Conservation (phyloP, 2,113 vertebrate species). For the Crotalus viridis region DNA sequence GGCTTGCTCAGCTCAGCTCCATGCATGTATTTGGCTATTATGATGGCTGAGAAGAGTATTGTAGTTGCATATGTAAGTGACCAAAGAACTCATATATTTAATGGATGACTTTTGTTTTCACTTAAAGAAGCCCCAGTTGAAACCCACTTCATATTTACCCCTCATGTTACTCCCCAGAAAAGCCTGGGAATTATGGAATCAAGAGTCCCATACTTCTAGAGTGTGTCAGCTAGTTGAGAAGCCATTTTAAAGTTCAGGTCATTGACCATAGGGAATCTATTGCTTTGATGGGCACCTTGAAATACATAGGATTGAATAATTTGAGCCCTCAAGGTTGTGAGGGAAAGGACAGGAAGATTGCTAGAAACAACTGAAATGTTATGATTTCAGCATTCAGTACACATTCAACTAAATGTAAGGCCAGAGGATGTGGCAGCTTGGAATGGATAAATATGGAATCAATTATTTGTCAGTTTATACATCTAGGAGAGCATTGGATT, state of each 20-base stretch:
- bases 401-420: neutral
- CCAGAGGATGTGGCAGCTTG: neutral
- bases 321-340: neutral
- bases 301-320: neutral
- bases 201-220: neutral
- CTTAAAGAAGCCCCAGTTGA: neutral
- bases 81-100: neutral
- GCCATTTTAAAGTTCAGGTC: neutral
- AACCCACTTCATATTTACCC: neutral
- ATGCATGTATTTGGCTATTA: conserved; percentile 78
- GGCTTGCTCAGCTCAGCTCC: conserved; percentile 80
- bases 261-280: neutral
- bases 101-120: too few species aligned
- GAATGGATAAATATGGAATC: neutral
- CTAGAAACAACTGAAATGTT: neutral
- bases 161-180: neutral
- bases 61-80: conserved; percentile 81
- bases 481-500: neutral
- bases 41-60: conserved; percentile 75
- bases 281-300: neutral
- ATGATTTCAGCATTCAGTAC: neutral
- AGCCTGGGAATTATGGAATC: neutral
- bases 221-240: neutral
- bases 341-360: neutral
- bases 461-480: neutral